Percentiles rank a stretch among this genome's conserved stretches.
Evolutionary conservation across 1,140 invertebrate species (phyloP).

Genomic region (Lutraria rhynchaena): DNA sequence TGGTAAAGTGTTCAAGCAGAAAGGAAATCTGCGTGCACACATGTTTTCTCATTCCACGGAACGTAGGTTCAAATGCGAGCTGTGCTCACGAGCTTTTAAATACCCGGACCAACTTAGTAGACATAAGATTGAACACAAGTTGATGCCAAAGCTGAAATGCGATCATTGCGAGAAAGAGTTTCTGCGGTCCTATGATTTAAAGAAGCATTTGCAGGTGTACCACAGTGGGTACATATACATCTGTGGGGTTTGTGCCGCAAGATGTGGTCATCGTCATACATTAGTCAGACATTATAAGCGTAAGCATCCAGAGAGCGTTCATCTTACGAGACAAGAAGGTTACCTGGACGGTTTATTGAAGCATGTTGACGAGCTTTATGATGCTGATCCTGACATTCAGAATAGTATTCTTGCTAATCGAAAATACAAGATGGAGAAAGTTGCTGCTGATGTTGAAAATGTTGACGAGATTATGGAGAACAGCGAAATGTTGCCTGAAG

Average conservation of each 20-base stretch:
- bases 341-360: constrained; percentile 71
- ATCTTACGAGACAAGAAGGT: constrained; percentile 65
- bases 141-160: constrained; percentile 73
- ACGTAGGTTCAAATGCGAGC: constrained; percentile 77
- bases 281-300: constrained; percentile 82
- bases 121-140: constrained; percentile 81
- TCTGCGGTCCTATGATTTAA: constrained; percentile 81
- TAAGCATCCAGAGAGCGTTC: constrained; percentile 77
- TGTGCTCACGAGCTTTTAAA: constrained; percentile 80
- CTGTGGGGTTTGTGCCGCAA: constrained; percentile 82
- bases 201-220: constrained; percentile 80
- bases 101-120: constrained; percentile 82
- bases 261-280: constrained; percentile 80
- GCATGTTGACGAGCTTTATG: constrained; percentile 61
- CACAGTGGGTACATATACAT: constrained; percentile 83
- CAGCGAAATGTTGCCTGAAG: constrained; percentile 63
- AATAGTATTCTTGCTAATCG: neutral
- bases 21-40: constrained; percentile 82
- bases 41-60: constrained; percentile 79
- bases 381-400: constrained; percentile 43
- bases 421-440: constrained; percentile 16
- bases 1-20: constrained; percentile 83
- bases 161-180: constrained; percentile 82
- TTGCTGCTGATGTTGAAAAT: constrained; percentile 3
- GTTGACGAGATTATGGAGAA: constrained; percentile 26